Percentiles rank a stretch among this genome's conserved stretches.
phyloP scores from a whole-genome alignment of 1,140 invertebrate species.

The Zaprionus kolodkinae region DNA sequence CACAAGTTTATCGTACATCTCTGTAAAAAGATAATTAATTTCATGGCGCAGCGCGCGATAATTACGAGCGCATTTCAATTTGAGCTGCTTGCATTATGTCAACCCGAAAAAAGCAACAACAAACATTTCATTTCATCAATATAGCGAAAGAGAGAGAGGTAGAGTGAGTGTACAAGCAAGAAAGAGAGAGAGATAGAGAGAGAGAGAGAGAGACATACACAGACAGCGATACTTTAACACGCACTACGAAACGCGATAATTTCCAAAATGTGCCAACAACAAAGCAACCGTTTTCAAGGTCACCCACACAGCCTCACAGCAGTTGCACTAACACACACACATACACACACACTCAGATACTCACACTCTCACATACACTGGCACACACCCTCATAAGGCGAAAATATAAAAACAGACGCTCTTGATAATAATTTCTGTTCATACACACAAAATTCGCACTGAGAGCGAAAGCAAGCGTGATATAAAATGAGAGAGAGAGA shows the following conservation, averaged over 20 bases:
- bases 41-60: constrained; percentile 63
- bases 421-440: constrained; percentile 55
- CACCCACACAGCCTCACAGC: constrained; percentile 60
- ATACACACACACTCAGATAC: constrained; percentile 13
- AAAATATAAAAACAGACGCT: constrained; percentile 59
- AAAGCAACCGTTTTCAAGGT: constrained; percentile 81
- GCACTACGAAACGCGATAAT: constrained; percentile 68
- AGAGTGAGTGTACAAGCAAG: neutral
- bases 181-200: neutral
- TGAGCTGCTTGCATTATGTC: constrained; percentile 49
- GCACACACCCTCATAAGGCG: constrained; percentile 20
- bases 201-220: neutral
- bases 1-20: constrained; percentile 80
- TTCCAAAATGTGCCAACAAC: constrained; percentile 79
- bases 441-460: constrained; percentile 1
- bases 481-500: neutral
- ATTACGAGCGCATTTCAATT: constrained; percentile 77
- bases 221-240: neutral
- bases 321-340: constrained; percentile 31
- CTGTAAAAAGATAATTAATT: constrained; percentile 82
- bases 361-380: constrained; percentile 1
- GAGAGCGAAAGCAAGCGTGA: neutral
- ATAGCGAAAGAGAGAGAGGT: neutral
- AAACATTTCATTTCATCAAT: constrained; percentile 49
- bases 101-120: constrained; percentile 18